Conservation (phyloP, 1,140 invertebrate genomes). For the Panagrolaimus sp. region DNA sequence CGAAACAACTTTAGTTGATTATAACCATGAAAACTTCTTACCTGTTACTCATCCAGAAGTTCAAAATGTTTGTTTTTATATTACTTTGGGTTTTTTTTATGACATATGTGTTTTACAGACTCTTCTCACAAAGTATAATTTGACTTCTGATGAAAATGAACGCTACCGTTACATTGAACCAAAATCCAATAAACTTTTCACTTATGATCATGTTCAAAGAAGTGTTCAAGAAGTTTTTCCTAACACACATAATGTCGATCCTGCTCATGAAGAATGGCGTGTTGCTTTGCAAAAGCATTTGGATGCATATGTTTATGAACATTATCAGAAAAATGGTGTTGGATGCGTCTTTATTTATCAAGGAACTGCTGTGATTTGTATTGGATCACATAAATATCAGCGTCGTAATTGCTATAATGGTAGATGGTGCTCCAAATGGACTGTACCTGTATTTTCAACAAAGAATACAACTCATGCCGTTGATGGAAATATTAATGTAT, state of each 20-base stretch:
- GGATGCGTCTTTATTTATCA: conserved; percentile 50
- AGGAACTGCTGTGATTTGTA: conserved; percentile 41
- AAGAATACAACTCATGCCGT: conserved; percentile 66
- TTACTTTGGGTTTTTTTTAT: conserved; percentile 1
- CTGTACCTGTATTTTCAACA: conserved; percentile 20
- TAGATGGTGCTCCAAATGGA: conserved; percentile 75
- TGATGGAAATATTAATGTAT: conserved; percentile 71
- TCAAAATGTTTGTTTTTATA: conserved; percentile 19
- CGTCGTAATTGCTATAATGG: conserved; percentile 99
- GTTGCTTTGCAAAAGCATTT: conserved; percentile 41
- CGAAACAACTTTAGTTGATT: conserved; percentile 80
- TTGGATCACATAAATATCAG: conserved; percentile 78
- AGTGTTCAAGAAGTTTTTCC: not conserved
- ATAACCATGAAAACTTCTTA: conserved; percentile 98
- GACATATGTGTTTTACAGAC: conserved; percentile 62
- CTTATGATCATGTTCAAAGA: not conserved
- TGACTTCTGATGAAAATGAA: conserved; percentile 85
- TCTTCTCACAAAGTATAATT: conserved; percentile 92
- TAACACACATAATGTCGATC: not conserved
- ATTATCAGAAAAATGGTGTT: conserved; percentile 48
- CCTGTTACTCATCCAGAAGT: conserved; percentile 78
- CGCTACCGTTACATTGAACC: conserved; percentile 88
- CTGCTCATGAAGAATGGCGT: not conserved
- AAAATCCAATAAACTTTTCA: not conserved
- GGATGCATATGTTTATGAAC: conserved; percentile 82